Percentiles rank a stretch among this genome's conserved stretches.
These are phyloP conservation scores for Sphaeridia pumilis DNA, from an alignment of 2,888 invertebrate genomes.

Conservation along the genomic window DNA sequence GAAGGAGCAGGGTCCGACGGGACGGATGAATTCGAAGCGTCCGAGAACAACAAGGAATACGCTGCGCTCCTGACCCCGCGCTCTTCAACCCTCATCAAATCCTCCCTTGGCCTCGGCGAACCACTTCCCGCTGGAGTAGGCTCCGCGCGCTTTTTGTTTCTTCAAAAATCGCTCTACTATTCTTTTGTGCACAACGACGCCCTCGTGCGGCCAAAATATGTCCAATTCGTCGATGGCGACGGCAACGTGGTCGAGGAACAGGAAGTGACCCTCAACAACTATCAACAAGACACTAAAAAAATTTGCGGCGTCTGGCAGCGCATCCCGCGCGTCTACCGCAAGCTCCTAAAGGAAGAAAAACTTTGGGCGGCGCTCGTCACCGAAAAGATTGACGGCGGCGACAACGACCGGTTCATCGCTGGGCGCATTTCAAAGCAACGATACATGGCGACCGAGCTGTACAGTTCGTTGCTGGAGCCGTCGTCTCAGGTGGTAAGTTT, in stretches of 20 bases:
- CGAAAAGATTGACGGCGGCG: conserved; percentile 51
- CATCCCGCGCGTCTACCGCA: conserved; percentile 69
- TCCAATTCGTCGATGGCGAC: conserved; percentile 66
- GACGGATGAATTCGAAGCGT: too few relatives aligned
- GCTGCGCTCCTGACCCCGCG: conserved; percentile 69
- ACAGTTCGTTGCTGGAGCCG: conserved; percentile 62
- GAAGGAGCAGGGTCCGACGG: too few relatives aligned
- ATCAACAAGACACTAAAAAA: conserved; percentile 74
- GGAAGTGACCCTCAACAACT: conserved; percentile 49
- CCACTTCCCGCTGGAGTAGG: conserved; percentile 53
- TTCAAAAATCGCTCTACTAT: conserved; percentile 70
- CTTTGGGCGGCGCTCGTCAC: conserved; percentile 66
- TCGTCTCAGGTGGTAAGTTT: conserved; percentile 40
- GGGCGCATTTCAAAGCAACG: conserved; percentile 38
- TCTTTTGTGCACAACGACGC: conserved; percentile 47
- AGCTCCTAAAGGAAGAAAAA: conserved; percentile 63
- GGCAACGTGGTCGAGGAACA: conserved; percentile 76
- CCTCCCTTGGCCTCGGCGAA: conserved; percentile 41
- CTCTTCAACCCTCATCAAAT: conserved; percentile 48
- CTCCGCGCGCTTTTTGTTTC: conserved; percentile 66
- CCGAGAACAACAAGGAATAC: too few relatives aligned
- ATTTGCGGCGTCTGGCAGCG: conserved; percentile 82
- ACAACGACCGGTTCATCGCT: conserved; percentile 38
- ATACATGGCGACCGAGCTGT: conserved; percentile 61
- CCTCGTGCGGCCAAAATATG: conserved; percentile 51